A percentile compares a stretch with the other conserved stretches of the same genome.
These are phyloP conservation scores for Sesia apiformis DNA, from an alignment of 2,888 invertebrate species.

Conservation along the genomic window DNA sequence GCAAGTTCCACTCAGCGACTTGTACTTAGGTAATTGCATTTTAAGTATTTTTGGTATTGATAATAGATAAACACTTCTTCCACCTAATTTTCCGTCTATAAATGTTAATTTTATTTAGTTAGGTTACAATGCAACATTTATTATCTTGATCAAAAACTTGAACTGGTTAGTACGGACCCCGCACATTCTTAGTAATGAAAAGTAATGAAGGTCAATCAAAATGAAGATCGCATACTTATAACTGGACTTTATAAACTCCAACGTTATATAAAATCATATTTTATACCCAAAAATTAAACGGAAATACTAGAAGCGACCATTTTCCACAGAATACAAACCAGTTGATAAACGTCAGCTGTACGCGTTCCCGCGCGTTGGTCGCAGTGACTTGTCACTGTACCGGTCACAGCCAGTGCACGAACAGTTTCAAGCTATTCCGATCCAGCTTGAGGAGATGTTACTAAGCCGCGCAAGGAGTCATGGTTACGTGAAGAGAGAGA, in stretches of 20 bases:
- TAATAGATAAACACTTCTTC: background rate
- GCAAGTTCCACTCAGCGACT: slow-evolving; percentile 64
- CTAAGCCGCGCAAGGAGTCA: slow-evolving; percentile 11
- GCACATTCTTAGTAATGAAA: no score
- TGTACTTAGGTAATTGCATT: slow-evolving; percentile 51
- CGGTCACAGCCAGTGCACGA: slow-evolving; percentile 9
- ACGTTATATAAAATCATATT: no score
- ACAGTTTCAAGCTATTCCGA: slow-evolving; percentile 14
- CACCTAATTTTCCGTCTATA: no score
- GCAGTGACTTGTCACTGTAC: slow-evolving; percentile 24
- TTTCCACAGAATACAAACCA: slow-evolving; percentile 34
- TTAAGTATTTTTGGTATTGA: background rate
- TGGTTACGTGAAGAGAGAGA: slow-evolving; percentile 18
- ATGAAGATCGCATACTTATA: no score
- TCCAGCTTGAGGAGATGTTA: slow-evolving; percentile 19
- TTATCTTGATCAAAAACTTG: no score
- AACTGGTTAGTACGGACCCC: no score
- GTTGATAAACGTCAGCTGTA: slow-evolving; percentile 47
- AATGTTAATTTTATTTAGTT: no score
- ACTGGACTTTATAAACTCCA: no score
- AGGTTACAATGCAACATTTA: no score
- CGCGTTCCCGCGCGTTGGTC: slow-evolving; percentile 60
- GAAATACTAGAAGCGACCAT: no score
- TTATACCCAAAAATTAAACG: no score
- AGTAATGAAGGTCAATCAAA: no score